A percentile compares a stretch with the other conserved stretches of the same genome.
These are phyloP conservation scores for Cairina moschata DNA, from an alignment of 2,113 vertebrate species.

Conservation along the genomic window DNA sequence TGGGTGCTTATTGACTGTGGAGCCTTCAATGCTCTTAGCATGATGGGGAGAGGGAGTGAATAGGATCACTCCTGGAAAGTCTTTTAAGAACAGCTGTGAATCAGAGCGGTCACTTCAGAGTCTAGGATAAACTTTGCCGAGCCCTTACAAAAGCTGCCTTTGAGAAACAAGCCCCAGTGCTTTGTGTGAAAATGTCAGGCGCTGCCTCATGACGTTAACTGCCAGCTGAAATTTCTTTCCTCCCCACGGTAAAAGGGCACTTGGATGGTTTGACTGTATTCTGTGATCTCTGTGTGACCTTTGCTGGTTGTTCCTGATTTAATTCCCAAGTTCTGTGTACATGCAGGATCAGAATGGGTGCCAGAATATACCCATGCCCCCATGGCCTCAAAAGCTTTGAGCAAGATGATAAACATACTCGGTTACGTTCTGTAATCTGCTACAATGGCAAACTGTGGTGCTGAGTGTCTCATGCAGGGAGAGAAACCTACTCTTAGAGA, in stretches of 20 bases:
- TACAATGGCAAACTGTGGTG: not conserved
- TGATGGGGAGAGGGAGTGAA: slow-evolving; percentile 28
- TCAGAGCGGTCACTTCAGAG: not conserved
- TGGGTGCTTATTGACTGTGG: slow-evolving; percentile 56
- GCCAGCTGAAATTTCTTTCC: not conserved
- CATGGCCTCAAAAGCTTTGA: not conserved
- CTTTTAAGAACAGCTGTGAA: slow-evolving; percentile 50
- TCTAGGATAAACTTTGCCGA: slow-evolving; percentile 37
- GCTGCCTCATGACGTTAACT: not conserved
- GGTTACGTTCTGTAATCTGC: not conserved
- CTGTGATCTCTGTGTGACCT: slow-evolving; percentile 7
- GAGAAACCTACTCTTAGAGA: not conserved
- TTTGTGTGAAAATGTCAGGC: slow-evolving; percentile 42
- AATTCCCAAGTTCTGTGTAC: not conserved
- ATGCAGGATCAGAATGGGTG: fast-evolving
- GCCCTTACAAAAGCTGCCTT: slow-evolving; percentile 27
- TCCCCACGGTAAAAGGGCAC: not conserved
- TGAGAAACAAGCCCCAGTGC: not conserved
- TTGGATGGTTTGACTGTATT: not conserved
- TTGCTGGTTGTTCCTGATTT: not conserved
- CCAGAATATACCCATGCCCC: not conserved
- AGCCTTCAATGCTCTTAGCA: slow-evolving; percentile 39
- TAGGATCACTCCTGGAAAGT: slow-evolving; percentile 31
- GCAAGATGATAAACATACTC: not conserved
- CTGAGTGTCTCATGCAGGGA: not conserved